Evolutionary conservation across 2,113 vertebrate genomes (phyloP), one percentile per base, ranked within the genome.

Genomic region (Rhombomys opimus): DNA sequence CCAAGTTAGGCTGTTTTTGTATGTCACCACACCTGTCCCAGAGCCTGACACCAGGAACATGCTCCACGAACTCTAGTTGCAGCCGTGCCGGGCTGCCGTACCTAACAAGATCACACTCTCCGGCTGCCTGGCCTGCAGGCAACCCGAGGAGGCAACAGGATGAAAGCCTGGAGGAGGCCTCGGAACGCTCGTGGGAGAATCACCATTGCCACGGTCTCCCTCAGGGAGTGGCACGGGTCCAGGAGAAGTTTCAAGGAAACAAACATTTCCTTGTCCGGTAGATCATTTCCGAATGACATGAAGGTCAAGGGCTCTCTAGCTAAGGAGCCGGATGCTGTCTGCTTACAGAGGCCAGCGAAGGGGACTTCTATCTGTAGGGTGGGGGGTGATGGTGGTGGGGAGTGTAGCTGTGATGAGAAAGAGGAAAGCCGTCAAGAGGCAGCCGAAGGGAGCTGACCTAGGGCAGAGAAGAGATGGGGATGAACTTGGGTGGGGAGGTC

Each of bases 241-340:
- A 5, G 70, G 81, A 87, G 96, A 85, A 90, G 87, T 7, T 41
- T n/a, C 54, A 17, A 38, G 5, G 65, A 96, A 96, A 96, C 95
- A 96, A 52, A 93, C 96, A 96, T 96, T 92, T 92, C 97, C 97
- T 98, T 95, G 93, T 96, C 96, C 95, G 14, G 77, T 75, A 84
- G 85, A 94, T 94, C 96, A 82, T 41, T 95, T 41, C 72, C 90
- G 81, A 82, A 96, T 92, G 81, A 90, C 30, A 25, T 0, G 5
- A 57, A 61, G 92, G 93, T 93, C 95, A 95, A 77, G 90, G 54
- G 52, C 94, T 94, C 90, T 27, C 27, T 65, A 84, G 76, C 90
- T 93, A 81, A 59, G 91, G 93, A 95, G 88, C 65, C 22, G 61
- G 70, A 87, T 54, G 76, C 35, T 97, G 30, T 96, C 91, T 88